Evolutionary conservation across 1,140 invertebrate species (phyloP).

Genomic region (Drosophila serrata): DNA sequence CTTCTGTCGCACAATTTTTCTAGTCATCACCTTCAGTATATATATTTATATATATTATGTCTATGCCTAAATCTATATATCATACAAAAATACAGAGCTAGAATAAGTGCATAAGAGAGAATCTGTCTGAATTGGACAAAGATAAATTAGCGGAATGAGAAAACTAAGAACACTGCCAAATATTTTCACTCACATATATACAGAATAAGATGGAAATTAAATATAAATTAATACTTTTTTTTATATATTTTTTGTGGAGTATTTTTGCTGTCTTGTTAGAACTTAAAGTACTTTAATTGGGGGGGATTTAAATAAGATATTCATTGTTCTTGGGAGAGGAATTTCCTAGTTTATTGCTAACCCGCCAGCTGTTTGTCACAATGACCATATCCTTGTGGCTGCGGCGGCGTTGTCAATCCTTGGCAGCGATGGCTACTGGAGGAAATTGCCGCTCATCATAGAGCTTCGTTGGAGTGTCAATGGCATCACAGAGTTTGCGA

Average conservation of each 20-base stretch:
- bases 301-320: conserved; percentile 30
- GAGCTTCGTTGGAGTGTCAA: conserved; percentile 81
- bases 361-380: conserved; percentile 48
- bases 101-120: conserved; percentile 20
- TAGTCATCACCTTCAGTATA: conserved; percentile 16
- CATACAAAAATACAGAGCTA: conserved; percentile 36
- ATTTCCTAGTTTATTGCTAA: conserved; percentile 37
- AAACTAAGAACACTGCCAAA: conserved; percentile 14
- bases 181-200: conserved; percentile 30
- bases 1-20: conserved; percentile 51
- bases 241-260: conserved; percentile 62
- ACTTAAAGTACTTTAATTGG: conserved; percentile 35
- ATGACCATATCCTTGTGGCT: conserved; percentile 40
- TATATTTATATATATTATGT: conserved; percentile 15
- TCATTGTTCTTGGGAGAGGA: conserved; percentile 21
- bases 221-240: conserved; percentile 71
- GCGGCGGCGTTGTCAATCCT: conserved; percentile 71
- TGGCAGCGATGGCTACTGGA: conserved; percentile 80
- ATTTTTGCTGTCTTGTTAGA: conserved; percentile 42
- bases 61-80: conserved; percentile 29
- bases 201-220: conserved; percentile 25
- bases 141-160: conserved; percentile 57
- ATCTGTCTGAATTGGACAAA: conserved; percentile 23
- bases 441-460: conserved; percentile 84
- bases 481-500: conserved; percentile 82